These are phyloP conservation scores for Sepioteuthis lessoniana DNA, from an alignment of 2,888 invertebrate genomes.

Conservation along the genomic window DNA sequence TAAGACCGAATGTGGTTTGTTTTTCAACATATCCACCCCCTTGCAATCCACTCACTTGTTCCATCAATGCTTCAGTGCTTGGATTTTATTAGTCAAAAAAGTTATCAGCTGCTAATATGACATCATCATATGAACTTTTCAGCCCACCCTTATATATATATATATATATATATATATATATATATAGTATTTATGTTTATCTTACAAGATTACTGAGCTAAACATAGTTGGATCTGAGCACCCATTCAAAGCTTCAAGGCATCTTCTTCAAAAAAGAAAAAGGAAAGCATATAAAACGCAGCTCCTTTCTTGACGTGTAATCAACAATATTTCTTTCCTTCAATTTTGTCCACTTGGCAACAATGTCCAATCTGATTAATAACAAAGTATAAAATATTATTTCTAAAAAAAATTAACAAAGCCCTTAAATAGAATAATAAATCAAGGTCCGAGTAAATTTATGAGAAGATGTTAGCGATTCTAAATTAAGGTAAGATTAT, in stretches of 20 bases:
- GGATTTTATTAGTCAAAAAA: too few species aligned
- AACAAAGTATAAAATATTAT: background rate
- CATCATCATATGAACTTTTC: too few species aligned
- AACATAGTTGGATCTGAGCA: background rate
- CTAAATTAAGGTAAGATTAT: constrained; percentile 21
- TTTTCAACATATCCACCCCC: too few species aligned
- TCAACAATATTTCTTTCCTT: background rate
- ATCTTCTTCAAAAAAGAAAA: background rate
- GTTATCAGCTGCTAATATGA: too few species aligned
- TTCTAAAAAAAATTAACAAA: background rate
- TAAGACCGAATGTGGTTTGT: too few species aligned
- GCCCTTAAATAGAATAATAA: background rate
- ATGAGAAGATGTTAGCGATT: constrained; percentile 18
- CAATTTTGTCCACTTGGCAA: background rate
- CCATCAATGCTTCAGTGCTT: too few species aligned
- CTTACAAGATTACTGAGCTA: background rate
- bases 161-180: too few species aligned
- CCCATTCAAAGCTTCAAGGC: background rate
- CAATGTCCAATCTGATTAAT: background rate
- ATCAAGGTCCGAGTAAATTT: background rate
- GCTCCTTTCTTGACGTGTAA: background rate
- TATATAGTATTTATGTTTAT: background rate
- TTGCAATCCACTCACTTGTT: too few species aligned
- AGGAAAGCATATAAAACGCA: background rate
- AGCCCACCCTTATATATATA: too few species aligned